A percentile compares a stretch with the other conserved stretches of the same genome.
Evolutionary conservation across 1,140 invertebrate species (phyloP).

Genomic region (Drosophila fuyamai): DNA sequence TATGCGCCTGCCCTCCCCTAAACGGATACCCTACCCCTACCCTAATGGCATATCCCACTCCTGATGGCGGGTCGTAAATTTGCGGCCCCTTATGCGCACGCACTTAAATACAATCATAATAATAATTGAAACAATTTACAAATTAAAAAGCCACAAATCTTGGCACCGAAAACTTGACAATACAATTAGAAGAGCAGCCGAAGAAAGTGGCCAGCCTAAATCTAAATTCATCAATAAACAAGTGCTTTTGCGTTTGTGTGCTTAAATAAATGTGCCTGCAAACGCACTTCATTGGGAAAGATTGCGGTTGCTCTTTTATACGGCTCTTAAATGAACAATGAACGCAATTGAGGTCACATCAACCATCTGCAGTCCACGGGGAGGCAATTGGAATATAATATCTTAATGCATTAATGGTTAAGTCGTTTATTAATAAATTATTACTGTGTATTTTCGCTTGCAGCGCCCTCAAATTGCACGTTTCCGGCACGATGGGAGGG

Average conservation of each 20-base stretch:
- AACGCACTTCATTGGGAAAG: constrained; percentile 18
- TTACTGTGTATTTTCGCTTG: constrained; percentile 48
- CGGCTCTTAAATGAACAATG: constrained; percentile 74
- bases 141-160: constrained; percentile 84
- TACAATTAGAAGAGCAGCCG: constrained; percentile 64
- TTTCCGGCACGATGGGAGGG: constrained; percentile 92
- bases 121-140: constrained; percentile 84
- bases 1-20: constrained; percentile 55
- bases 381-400: constrained; percentile 62
- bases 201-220: constrained; percentile 55
- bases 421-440: constrained; percentile 68
- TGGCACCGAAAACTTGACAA: constrained; percentile 79
- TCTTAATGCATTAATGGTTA: constrained; percentile 57
- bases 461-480: constrained; percentile 88
- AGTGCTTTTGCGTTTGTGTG: background rate
- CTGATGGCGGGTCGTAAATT: constrained; percentile 71
- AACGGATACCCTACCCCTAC: constrained; percentile 28
- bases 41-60: constrained; percentile 1
- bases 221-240: constrained; percentile 53
- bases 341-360: constrained; percentile 72
- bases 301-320: constrained; percentile 38
- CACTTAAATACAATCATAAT: constrained; percentile 84
- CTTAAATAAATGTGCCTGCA: constrained; percentile 19
- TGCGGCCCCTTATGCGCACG: constrained; percentile 76
- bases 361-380: constrained; percentile 25